Evolutionary conservation across 2,888 invertebrate genomes (phyloP), one percentile per base, ranked within the genome.

Genomic region (Dolomedes plantarius): DNA sequence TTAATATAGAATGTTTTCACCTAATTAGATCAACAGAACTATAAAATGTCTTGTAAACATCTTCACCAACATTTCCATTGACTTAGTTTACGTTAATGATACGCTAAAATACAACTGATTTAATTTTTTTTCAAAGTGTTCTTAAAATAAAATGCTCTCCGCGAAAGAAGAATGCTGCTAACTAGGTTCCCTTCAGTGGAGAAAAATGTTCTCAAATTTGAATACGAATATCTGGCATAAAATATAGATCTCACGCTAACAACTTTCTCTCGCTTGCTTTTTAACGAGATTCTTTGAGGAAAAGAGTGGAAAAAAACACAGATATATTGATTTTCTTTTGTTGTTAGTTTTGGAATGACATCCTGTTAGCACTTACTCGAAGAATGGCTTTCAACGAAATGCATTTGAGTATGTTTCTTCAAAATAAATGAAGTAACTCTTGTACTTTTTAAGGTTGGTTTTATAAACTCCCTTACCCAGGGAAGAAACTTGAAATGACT

Each of bases 181-280:
- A 56, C 56, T 56, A 23, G 23, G 56, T 56, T 19, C 23, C 23
- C 23, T 23, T 16, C 19, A 3, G 23, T 23, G 1, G 5, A 0
- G 11, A 56, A 16, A 56, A 56, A 56, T 56, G 16, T 46, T 7
- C 67, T n/a, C 23, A 64, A 67, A 76, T 76, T 67, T 67, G 67
- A 76, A 50, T 76, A 67, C 46, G 41, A 75, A 75, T 65, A 75
- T 36, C 65, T 7, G 64, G 29, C 76, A 31, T 46, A 41, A 67
- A 76, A 67, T 76, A 31, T 28, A 67, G 67, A 67, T 65, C 76
- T 46, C 16, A n/a, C 27, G 28, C 50, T 76, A 76, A 76, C 65
- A 76, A 64, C 65, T 41, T 23, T 31, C 31, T 46, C 39, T 46
- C 41, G 29, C 65, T 39, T 31, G 19, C 32, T 19, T 41, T 65